Evolutionary conservation across 2,888 invertebrate species (phyloP), one percentile per base, ranked within the genome.

Genomic region (Tipula vernalis): DNA sequence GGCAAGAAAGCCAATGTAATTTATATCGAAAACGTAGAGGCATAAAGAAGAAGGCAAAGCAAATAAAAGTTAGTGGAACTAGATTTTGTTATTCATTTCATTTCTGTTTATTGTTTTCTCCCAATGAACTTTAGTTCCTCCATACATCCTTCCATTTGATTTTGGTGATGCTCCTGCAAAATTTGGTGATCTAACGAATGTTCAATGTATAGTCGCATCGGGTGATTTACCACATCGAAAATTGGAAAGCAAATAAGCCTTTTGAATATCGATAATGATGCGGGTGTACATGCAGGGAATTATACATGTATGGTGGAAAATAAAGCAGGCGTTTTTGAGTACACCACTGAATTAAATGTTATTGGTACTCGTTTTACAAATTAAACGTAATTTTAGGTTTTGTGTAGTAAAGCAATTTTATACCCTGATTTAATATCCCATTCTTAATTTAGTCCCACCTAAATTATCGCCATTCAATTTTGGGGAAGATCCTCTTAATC

Each of bases 241-340:
- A 91, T 93, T 89, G 94, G 94, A 89, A 92, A 94, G 89, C 92
- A 94, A 89, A 94, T 94, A 89, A 94, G 94, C 89, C 93, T 94
- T 84, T 92, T 96, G 87, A 94, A 94, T 83, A 95, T 96, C 89
- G 95, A 95, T 89, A 93, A 94, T 71, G 94, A 95, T 88, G 93
- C 93, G 88, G 94, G 93, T 86, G 92, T 92, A 88, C 94, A 95
- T 89, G 93, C 94, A 87, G 96, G 96, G 88, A 95, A 95, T 90
- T 96, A 96, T 91, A 95, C 95, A 88, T 96, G 96, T 91, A 92
- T 93, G 88, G 96, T 95, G 87, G 93, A 94, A 91, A 96, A 96
- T 91, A 93, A 93, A 89, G 96, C 95, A 87, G 96, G 96, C 89
- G 92, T 92, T 88, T 93, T 94, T 89, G 94, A 94, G 88, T 94